Evolutionary conservation across 2,888 invertebrate species (phyloP).

Genomic region (Callyntrura sp.): DNA sequence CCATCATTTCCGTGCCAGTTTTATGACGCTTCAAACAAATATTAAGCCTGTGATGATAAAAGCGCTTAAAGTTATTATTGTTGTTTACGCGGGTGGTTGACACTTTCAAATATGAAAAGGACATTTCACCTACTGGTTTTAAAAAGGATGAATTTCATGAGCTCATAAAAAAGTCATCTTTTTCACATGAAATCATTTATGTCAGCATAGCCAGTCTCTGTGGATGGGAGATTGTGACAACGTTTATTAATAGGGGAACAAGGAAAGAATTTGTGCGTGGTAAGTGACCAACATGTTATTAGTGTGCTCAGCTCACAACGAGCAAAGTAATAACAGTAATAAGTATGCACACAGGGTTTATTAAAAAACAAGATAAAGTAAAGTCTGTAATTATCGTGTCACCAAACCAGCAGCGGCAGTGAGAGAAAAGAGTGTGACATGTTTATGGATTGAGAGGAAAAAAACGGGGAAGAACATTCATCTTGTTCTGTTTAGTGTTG

Average conservation of each 20-base stretch:
- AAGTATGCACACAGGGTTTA: background rate
- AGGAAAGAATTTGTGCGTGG: background rate
- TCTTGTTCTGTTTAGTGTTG: background rate
- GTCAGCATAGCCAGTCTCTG: no score
- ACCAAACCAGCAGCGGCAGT: background rate
- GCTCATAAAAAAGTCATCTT: background rate
- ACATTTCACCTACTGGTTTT: background rate
- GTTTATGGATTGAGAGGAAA: background rate
- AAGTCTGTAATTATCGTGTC: background rate
- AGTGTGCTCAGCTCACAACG: slow-evolving; percentile 8
- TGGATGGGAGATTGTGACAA: background rate
- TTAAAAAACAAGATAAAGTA: no score
- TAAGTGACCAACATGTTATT: slow-evolving; percentile 10
- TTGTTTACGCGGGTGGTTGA: background rate
- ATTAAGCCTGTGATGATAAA: background rate
- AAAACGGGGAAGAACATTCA: background rate
- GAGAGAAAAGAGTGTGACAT: no score
- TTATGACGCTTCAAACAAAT: background rate
- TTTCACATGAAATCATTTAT: background rate
- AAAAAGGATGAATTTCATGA: background rate
- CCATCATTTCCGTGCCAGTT: background rate
- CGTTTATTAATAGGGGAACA: background rate
- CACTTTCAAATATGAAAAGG: background rate
- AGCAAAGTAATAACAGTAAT: background rate
- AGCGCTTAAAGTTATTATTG: background rate